Evolutionary conservation across 2,797 vertebrate genomes (phyloP).

Genomic region (Catharus ustulatus): DNA sequence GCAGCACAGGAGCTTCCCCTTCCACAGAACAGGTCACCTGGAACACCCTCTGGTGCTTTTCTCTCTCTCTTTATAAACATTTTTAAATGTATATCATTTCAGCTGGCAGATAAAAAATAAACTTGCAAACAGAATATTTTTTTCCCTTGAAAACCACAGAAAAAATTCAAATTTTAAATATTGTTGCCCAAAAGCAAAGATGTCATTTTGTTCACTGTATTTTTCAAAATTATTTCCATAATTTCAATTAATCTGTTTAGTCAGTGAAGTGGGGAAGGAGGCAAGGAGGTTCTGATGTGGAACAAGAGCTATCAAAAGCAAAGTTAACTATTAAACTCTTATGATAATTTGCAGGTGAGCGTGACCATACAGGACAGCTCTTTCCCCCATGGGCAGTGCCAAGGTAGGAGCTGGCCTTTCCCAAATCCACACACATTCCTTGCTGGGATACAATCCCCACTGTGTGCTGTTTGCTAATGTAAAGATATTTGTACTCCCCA

Average conservation of each 20-base stretch:
- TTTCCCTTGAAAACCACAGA: neutral
- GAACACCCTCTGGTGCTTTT: neutral
- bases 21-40: neutral
- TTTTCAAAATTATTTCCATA: neutral
- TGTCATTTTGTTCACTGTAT: neutral
- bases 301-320: neutral
- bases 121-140: neutral
- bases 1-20: neutral
- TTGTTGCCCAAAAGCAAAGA: neutral
- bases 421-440: neutral
- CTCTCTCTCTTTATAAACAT: neutral
- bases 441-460: rapidly evolving
- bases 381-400: neutral
- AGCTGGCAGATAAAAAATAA: neutral
- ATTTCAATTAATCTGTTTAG: neutral
- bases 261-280: neutral
- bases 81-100: neutral
- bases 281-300: neutral
- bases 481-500: neutral
- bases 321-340: neutral
- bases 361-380: neutral
- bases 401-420: neutral
- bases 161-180: neutral
- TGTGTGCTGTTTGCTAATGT: neutral
- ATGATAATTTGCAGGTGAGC: neutral